Base-by-base conservation (phyloP, 2,113 vertebrate species). In the Aegotheles bennettii region DNA sequence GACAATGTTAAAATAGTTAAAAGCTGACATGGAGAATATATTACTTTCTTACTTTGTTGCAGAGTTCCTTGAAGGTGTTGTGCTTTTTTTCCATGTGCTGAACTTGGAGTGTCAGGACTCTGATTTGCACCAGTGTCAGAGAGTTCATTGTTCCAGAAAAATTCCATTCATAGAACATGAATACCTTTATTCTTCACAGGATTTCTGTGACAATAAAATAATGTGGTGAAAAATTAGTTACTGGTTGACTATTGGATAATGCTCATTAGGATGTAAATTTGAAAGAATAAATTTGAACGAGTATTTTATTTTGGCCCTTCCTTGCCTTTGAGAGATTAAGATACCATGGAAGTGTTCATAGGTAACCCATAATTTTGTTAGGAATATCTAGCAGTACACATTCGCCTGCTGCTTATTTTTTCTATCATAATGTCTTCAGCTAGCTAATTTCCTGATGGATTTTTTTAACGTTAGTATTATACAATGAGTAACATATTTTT, bases 341-440 rank as follows among this genome's bases (percentile, higher is more conserved):
- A 6, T 53, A 36, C 33, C 2, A 8, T 18, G 0, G 0, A 68
- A 42, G 17, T 59, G 18, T 77, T 60, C 1, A 0, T 31, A 61
- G 18, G 16, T 31, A 21, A 20, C 10, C 23, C 7, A 7, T 28
- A 29, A 51, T 73, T 73, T 65, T 67, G 4, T 56, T 20, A 54
- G 51, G 33, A 67, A 28, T 50, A 35, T 16, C 23, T 43, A 54
- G 15, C 13, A 24, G 31, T 74, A n/a, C 7, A 14, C 4, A 29
- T 67, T 61, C 45, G 31, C 42, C 25, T 24, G 23, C 11, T 61
- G 2, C 57, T 70, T 2, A 0, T 48, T 59, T 80, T 64, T 48
- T 5, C 26, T 56, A 53, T 21, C 9, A 7, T 53, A 26, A 43
- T 53, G 21, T 23, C 45, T 78, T 85, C 45, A 43, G 40, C 31